A percentile compares a stretch with the other conserved stretches of the same genome.
Evolutionary conservation across 2,113 vertebrate genomes (phyloP).

Genomic region (Oreotrochilus melanogaster): DNA sequence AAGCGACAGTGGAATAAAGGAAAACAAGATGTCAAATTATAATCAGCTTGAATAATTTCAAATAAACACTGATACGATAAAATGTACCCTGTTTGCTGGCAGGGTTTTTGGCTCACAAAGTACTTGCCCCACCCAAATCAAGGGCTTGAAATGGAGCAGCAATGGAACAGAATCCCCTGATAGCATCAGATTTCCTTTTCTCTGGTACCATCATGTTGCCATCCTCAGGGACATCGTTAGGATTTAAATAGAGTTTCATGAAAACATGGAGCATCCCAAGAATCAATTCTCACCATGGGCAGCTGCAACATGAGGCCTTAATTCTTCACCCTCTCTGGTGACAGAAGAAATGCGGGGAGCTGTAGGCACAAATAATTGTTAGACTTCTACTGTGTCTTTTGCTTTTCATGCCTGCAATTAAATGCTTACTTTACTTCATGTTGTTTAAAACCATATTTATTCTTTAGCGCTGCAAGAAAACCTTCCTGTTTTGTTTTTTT

Average conservation of each 20-base stretch:
- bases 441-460: conserved; percentile 65
- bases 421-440: conserved; percentile 62
- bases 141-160: conserved; percentile 17
- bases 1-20: conserved; percentile 33
- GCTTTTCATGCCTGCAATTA: conserved; percentile 57
- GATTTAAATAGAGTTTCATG: conserved; percentile 40
- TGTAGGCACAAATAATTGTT: conserved; percentile 39
- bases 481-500: conserved; percentile 5
- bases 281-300: conserved; percentile 61
- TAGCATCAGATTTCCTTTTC: conserved; percentile 16
- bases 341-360: not conserved
- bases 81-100: conserved; percentile 37
- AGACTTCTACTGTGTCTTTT: conserved; percentile 21
- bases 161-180: conserved; percentile 2
- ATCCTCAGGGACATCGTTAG: conserved; percentile 13
- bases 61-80: conserved; percentile 10
- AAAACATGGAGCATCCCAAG: conserved; percentile 53
- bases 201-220: not conserved
- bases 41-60: conserved; percentile 42
- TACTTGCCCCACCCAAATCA: not conserved
- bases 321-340: conserved; percentile 40
- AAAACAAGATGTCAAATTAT: conserved; percentile 45
- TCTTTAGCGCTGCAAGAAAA: conserved; percentile 60
- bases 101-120: conserved; percentile 30
- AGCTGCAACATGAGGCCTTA: conserved; percentile 35